Evolutionary conservation across 2,113 vertebrate genomes (phyloP), one percentile per base, ranked within the genome.

Genomic region (Ictalurus punctatus): DNA sequence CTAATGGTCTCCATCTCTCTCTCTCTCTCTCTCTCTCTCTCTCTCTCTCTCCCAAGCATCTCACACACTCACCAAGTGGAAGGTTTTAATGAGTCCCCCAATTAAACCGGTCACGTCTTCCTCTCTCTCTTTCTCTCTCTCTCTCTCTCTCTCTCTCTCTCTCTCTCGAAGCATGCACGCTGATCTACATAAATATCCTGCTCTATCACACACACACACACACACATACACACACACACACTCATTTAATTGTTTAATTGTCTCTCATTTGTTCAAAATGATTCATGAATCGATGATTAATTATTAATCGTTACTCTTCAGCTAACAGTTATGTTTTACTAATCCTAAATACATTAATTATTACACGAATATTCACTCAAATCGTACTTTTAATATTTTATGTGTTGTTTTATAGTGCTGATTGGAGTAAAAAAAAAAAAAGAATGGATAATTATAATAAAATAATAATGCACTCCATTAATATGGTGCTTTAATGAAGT

Each of bases 1-100:
- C 52, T 61, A 83, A 83, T 27, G 34, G 37, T 52, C 34, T 27
- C 48, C 6, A 30, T 52, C 37, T 30, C 34, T 3, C 37, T 67
- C 56, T 78, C 27, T n/a, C 65, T 9, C 34, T 48, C 21, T 65
- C 23, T 10, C 6, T n/a, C 34, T 48, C 40, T 8, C 37, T 67
- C 37, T 54, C 34, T 1, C 37, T 54, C 56, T 63, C 27, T 21
- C 65, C 14, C 6, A 48, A 7, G 7, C 48, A 48, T 48, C 65
- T 40, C 81, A 25, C 73, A 12, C 76, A 59, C 12, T 74, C 79
- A 58, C 34, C 34, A 52, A 23, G 85, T 56, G 59, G 81, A 71
- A 65, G 71, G 56, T 84, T 78, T 87, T 63, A 87, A 87, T 63
- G 80, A 63, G 85, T 65, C 37, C 63, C 65, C 78, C 67, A 83